Conservation (phyloP, 2,797 vertebrate genomes). For the Lycodopsis pacificus region DNA sequence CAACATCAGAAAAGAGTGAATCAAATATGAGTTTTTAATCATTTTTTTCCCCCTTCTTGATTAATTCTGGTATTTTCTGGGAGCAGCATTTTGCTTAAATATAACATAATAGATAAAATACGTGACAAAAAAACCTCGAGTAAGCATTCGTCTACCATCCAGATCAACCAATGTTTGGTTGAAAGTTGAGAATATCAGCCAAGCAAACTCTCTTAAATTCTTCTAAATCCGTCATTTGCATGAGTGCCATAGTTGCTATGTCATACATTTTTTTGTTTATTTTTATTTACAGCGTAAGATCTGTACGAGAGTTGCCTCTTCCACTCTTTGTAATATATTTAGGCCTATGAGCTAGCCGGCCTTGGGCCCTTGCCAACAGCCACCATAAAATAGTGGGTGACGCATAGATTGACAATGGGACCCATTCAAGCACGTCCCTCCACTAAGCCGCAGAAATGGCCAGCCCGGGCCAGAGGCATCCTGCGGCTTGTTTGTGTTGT, state of each 20-base stretch:
- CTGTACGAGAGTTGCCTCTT: slow-evolving; percentile 39
- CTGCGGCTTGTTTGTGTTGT: slow-evolving; percentile 79
- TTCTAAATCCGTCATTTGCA: slow-evolving; percentile 5
- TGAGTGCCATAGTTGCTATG: slow-evolving; percentile 1
- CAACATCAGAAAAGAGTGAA: neutral
- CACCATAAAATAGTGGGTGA: slow-evolving; percentile 81
- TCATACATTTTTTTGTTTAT: slow-evolving; percentile 44
- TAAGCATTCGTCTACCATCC: neutral
- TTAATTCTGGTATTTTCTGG: neutral
- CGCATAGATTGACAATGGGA: slow-evolving; percentile 83
- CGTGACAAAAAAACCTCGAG: neutral
- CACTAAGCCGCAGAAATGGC: slow-evolving; percentile 67
- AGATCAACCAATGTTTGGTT: neutral
- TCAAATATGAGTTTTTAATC: neutral
- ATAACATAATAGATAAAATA: neutral
- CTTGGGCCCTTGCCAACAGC: slow-evolving; percentile 74
- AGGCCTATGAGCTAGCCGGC: slow-evolving; percentile 71
- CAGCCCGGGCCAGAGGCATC: slow-evolving; percentile 65
- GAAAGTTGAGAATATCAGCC: neutral
- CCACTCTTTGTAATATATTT: slow-evolving; percentile 73
- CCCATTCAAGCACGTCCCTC: slow-evolving; percentile 75
- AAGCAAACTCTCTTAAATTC: slow-evolving; percentile 2
- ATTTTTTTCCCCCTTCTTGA: no score
- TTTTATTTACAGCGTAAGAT: slow-evolving; percentile 59
- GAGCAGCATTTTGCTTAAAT: neutral